Base-by-base conservation (phyloP, 2,113 vertebrate species). In the Parotia lawesii region DNA sequence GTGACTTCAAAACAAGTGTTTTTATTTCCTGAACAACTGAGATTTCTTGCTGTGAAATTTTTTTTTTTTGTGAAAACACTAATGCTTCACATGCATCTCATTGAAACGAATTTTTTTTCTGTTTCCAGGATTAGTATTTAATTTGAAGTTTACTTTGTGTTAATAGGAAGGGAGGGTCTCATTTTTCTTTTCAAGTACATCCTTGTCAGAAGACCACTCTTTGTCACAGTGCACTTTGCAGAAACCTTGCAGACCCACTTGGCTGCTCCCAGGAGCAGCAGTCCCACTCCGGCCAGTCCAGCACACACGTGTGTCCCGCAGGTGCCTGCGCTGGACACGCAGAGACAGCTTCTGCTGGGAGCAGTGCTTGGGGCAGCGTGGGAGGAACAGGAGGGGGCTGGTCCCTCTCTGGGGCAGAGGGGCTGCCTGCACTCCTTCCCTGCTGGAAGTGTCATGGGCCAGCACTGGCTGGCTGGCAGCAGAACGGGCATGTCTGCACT, bases 231-330 rank as follows among this genome's bases (percentile, higher is more conserved):
- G 40, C 48, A 47, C 16, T 66, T 50, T 42, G 70, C 7, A 4
- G 60, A 47, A 54, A 24, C 40, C 24, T 74, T 35, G 38, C 23
- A 28, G 53, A 25, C 37, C 11, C 31, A 5, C 27, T 47, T 38
- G 28, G 14, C 37, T 69, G 42, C 25, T 71, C 42, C 25, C 20
- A 18, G 42, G 29, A 79, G 62, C 4, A 4, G 27, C 57, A 37
- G 47, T 42, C 10, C 61, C 27, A 2, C 28, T 35, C 8, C 2
- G 5, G 47, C 47, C 48, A 23, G 61, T n/a, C 28, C 58, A 61
- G 50, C 21, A 47, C 18, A 21, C 4, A 4, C 0, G 0, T 6
- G 53, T 28, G 48, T 64, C 37, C 48, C 0, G 0, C 28, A 27
- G n/a, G 53, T 58, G 57, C 84, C 57, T 48, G 44, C 0, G 0